Evolutionary conservation across 2,888 invertebrate genomes (phyloP).

Genomic region (Mythimna lalbum): DNA sequence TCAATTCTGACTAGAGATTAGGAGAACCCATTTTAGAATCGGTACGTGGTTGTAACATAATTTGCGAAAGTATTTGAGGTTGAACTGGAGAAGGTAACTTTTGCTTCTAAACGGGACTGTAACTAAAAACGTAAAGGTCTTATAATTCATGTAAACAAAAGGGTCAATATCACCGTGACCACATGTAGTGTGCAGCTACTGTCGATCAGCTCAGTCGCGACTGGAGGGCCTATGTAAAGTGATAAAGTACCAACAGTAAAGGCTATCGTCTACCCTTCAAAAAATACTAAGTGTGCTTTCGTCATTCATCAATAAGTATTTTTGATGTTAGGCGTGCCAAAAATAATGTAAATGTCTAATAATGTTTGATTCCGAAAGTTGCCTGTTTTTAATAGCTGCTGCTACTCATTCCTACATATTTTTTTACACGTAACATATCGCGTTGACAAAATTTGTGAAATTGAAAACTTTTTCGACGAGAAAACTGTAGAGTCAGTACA

Average conservation of each 20-base stretch:
- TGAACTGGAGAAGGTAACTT: background rate
- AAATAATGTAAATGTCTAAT: background rate
- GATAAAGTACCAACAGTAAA: background rate
- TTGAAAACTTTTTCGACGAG: background rate
- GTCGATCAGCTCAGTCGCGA: background rate
- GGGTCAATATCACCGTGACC: background rate
- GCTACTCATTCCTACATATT: no score
- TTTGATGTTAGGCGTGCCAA: no score
- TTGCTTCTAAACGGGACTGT: background rate
- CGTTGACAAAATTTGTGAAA: background rate
- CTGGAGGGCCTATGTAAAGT: background rate
- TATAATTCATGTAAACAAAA: background rate
- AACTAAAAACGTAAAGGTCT: background rate
- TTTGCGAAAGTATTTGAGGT: conserved; percentile 27
- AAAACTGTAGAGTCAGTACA: no score
- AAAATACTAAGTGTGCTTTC: background rate
- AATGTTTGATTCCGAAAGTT: background rate
- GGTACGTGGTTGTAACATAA: conserved; percentile 48
- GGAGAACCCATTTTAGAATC: conserved; percentile 57
- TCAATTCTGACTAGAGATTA: conserved; percentile 74
- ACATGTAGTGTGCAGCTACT: background rate
- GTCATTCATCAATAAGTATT: no score
- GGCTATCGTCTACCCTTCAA: background rate
- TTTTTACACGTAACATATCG: background rate
- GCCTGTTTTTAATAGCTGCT: background rate